Conservation (phyloP, 2,888 invertebrate species). For the Diabrotica balteata region DNA sequence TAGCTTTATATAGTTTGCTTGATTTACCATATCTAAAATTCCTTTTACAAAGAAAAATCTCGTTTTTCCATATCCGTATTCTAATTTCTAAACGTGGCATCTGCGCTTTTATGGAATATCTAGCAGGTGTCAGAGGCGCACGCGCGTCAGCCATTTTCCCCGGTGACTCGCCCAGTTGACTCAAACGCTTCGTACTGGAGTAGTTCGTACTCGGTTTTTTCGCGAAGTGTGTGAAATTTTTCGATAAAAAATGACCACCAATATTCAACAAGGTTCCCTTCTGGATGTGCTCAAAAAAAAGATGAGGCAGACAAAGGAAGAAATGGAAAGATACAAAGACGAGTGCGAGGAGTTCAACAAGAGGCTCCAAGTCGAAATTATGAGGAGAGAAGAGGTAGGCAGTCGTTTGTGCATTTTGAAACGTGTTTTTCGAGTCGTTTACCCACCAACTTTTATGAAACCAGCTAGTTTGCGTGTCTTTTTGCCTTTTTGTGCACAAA, state of each 20-base stretch:
- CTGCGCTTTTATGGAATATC: slow-evolving; percentile 21
- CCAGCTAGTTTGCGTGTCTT: neutral
- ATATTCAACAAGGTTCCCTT: slow-evolving; percentile 90
- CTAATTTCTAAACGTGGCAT: slow-evolving; percentile 10
- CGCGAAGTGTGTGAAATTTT: slow-evolving; percentile 31
- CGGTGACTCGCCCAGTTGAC: slow-evolving; percentile 60
- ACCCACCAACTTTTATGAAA: slow-evolving; percentile 10
- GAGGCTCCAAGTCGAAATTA: slow-evolving; percentile 93
- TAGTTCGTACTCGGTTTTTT: slow-evolving; percentile 31
- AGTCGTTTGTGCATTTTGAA: slow-evolving; percentile 19
- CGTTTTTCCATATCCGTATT: neutral
- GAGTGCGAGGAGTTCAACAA: slow-evolving; percentile 96
- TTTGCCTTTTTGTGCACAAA: slow-evolving; percentile 10
- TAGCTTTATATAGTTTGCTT: too few relatives aligned
- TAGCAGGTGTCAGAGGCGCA: slow-evolving; percentile 52
- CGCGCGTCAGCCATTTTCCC: slow-evolving; percentile 58
- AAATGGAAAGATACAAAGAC: slow-evolving; percentile 98
- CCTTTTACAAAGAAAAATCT: too few relatives aligned
- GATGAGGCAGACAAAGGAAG: slow-evolving; percentile 98
- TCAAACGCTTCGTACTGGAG: slow-evolving; percentile 29
- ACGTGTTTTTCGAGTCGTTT: slow-evolving; percentile 28
- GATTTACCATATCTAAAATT: too few relatives aligned
- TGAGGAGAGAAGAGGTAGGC: slow-evolving; percentile 95
- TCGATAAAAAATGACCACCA: slow-evolving; percentile 75
- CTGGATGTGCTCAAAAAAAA: slow-evolving; percentile 99